Evolutionary conservation across 2,888 invertebrate genomes (phyloP), one percentile per base, ranked within the genome.

Genomic region (Priocnemis perturbator): DNA sequence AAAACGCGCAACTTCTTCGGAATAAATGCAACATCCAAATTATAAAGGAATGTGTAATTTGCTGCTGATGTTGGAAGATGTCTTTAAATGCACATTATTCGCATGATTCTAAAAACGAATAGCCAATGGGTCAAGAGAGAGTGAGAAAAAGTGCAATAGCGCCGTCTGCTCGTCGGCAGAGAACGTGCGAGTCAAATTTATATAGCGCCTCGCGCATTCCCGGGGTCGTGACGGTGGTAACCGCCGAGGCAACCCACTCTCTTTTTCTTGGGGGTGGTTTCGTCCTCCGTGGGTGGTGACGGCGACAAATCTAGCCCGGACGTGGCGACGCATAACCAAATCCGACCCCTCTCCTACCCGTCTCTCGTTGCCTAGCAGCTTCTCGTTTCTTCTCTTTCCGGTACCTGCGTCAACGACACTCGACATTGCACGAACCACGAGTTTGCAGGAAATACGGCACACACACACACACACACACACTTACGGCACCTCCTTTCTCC

Each of bases 281-380:
- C 62, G 66, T 60, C 69, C 64, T 44, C 21, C 30, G 55, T 30
- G 60, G 53, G 66, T 63, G 73, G 73, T 79, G 88, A 88, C 87
- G 84, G 75, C 83, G 86, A 88, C 86, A 87, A 87, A 88, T 88
- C 87, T 85, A 79, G 79, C 81, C 79, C 70, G 80, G 78, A 85
- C 86, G 85, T 86, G 86, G 84, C 78, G 81, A 81, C 83, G 88
- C 87, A 87, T 87, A 88, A 86, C 81, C 86, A 86, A 87, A 83
- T 85, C 81, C 77, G 64, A 76, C 71, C 19, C 69, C 56, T 60
- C 64, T 64, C 23, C 60, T n/a, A 53, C 60, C 30, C 53, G 53
- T 61, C 26, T 50, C 60, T 55, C 71, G 37, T 71, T 68, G 60
- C 67, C 50, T 44, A 56, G 55, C 64, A 69, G 48, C 71, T 69